phyloP scores from a whole-genome alignment of 1,140 invertebrate genomes.

The Nilaparvata lugens region DNA sequence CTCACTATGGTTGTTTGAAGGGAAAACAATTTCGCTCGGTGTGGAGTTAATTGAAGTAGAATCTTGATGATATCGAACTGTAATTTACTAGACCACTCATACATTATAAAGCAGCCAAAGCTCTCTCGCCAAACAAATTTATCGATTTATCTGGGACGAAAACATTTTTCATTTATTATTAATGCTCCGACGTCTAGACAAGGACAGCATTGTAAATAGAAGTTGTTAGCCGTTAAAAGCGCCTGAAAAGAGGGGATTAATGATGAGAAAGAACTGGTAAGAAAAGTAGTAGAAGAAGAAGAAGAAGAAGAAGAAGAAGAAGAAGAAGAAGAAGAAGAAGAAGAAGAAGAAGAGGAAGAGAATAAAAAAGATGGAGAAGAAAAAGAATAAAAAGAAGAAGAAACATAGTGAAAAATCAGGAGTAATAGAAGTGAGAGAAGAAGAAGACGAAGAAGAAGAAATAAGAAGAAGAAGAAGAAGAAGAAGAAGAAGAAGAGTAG shows the following conservation, averaged over 20 bases:
- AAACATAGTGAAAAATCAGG: no score
- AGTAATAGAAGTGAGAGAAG: background rate
- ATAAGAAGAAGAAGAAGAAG: background rate
- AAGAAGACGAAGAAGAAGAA: background rate
- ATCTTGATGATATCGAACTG: no score
- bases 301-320: conserved; percentile 1
- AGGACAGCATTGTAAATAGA: background rate
- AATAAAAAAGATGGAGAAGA: background rate
- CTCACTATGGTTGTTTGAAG: no score
- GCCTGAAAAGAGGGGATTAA: background rate
- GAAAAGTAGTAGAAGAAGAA: background rate
- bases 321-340: background rate
- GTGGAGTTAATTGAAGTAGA: no score
- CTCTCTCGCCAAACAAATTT: no score
- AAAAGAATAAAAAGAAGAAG: background rate
- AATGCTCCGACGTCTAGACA: background rate
- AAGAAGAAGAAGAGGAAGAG: background rate
- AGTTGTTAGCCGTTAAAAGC: background rate
- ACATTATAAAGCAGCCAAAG: no score
- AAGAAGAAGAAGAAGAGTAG: background rate
- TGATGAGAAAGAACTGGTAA: background rate
- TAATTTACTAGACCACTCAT: no score
- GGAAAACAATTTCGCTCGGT: no score
- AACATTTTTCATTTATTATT: background rate
- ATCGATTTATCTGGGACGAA: no score